Conservation (phyloP, 2,797 vertebrate species). For the Rhinichthys osculus region DNA sequence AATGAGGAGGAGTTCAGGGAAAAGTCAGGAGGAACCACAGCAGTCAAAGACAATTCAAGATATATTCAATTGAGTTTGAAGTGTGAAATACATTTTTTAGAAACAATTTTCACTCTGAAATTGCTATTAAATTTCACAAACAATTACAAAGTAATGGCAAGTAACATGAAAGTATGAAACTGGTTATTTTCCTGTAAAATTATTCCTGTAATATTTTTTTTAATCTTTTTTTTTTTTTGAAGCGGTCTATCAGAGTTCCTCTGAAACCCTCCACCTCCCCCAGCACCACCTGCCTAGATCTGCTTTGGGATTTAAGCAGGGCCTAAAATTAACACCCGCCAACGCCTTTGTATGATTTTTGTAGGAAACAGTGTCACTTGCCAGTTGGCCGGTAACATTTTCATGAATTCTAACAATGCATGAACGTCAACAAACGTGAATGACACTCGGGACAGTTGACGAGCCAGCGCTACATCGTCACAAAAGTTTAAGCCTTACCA, state of each 20-base stretch:
- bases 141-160: background rate
- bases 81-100: background rate
- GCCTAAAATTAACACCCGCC: too few species aligned
- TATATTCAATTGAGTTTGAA: constrained; percentile 11
- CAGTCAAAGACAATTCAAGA: constrained; percentile 1
- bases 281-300: constrained; percentile 6
- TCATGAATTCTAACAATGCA: too few species aligned
- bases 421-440: too few species aligned
- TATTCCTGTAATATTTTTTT: too few species aligned
- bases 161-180: background rate
- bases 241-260: background rate
- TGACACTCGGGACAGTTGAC: too few species aligned
- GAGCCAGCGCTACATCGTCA: too few species aligned
- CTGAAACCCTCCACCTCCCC: background rate
- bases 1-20: constrained; percentile 73
- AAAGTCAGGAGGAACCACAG: constrained; percentile 66
- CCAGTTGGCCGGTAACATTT: too few species aligned
- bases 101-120: background rate
- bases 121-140: background rate
- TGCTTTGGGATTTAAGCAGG: background rate
- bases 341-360: too few species aligned
- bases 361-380: too few species aligned
- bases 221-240: too few species aligned
- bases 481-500: too few species aligned
- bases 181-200: too few species aligned